phyloP scores from a whole-genome alignment of 2,797 vertebrate genomes.

The Sibirionetta formosa region DNA sequence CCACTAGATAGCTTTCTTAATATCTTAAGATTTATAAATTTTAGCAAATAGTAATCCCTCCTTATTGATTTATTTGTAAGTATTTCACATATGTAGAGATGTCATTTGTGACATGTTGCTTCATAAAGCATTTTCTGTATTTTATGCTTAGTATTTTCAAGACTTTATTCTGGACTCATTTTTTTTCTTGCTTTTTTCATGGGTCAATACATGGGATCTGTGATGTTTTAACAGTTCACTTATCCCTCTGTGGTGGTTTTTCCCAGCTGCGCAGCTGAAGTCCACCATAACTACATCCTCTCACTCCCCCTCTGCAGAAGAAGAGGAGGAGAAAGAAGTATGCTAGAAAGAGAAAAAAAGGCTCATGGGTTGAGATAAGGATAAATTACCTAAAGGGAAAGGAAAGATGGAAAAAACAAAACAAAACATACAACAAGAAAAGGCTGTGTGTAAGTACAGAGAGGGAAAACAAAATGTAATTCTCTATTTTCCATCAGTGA shows the following conservation, averaged over 20 bases:
- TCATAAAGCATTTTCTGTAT: background rate
- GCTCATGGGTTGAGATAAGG: no score
- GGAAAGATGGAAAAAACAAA: no score
- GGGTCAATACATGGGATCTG: background rate
- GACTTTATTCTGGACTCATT: background rate
- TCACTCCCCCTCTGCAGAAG: no score
- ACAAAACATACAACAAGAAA: no score
- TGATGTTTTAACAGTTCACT: background rate
- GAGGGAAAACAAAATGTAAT: no score
- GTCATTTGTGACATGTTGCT: background rate
- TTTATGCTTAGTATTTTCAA: background rate
- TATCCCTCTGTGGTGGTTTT: background rate
- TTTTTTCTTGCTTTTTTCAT: constrained; percentile 2
- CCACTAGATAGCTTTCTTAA: background rate
- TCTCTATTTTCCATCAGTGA: no score
- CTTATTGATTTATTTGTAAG: background rate
- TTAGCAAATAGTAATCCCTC: background rate
- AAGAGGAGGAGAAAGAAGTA: no score
- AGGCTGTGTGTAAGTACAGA: no score
- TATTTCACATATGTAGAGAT: background rate
- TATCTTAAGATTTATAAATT: background rate
- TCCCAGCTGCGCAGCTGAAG: no score
- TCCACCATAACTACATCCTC: no score
- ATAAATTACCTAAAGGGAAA: no score
- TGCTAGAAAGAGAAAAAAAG: no score